Evolutionary conservation across 2,888 invertebrate species (phyloP).

Genomic region (Micoletzkya japonica): DNA sequence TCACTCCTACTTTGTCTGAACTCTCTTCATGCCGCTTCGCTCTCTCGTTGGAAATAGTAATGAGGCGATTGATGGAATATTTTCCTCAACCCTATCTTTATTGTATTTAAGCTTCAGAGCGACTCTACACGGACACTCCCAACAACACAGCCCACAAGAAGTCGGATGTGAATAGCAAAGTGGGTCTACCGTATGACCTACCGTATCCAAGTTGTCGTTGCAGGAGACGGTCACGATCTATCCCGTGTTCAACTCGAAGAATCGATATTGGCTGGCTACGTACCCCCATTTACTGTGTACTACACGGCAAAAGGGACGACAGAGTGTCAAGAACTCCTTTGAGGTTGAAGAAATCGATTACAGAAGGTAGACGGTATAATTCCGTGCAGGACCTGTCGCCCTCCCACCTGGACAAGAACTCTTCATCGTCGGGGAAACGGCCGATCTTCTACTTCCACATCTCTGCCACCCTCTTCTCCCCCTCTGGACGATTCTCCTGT

Average conservation of each 20-base stretch:
- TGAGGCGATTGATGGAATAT: too few species aligned
- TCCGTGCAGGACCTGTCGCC: slow-evolving; percentile 51
- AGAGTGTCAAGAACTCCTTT: slow-evolving; percentile 50
- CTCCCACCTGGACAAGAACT: slow-evolving; percentile 35
- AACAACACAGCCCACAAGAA: slow-evolving; percentile 61
- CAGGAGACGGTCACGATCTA: slow-evolving; percentile 52
- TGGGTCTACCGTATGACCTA: not conserved
- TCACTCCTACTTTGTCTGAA: not conserved
- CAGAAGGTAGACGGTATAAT: not conserved
- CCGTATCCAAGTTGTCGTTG: slow-evolving; percentile 13
- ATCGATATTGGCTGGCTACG: slow-evolving; percentile 59
- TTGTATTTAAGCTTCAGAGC: not conserved
- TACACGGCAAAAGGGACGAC: slow-evolving; percentile 58
- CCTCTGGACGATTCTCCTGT: slow-evolving; percentile 55
- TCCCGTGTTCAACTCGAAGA: slow-evolving; percentile 53
- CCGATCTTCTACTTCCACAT: slow-evolving; percentile 63
- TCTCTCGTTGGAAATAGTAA: too few species aligned
- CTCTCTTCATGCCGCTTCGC: too few species aligned
- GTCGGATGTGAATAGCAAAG: slow-evolving; percentile 60
- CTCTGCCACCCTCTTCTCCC: slow-evolving; percentile 55
- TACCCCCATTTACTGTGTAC: slow-evolving; percentile 62
- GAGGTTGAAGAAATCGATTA: slow-evolving; percentile 4
- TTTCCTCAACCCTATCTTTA: not conserved
- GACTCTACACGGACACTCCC: slow-evolving; percentile 34
- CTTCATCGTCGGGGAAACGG: slow-evolving; percentile 52